Percentiles rank a stretch among this genome's conserved stretches.
phyloP scores from a whole-genome alignment of 2,888 invertebrate genomes.

The Malthinus seriepunctatus region DNA sequence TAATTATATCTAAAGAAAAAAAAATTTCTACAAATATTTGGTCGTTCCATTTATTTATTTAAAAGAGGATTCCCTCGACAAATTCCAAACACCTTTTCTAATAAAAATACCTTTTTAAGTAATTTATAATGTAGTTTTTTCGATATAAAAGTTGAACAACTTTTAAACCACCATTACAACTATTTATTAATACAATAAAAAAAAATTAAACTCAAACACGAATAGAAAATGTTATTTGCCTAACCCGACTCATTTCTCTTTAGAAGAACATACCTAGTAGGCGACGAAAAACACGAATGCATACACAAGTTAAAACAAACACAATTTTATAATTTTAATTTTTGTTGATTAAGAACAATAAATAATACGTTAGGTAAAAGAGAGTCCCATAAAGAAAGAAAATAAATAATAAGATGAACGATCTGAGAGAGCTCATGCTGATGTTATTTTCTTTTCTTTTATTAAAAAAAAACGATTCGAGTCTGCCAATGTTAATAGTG shows the following conservation, averaged over 20 bases:
- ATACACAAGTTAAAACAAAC: conserved; percentile 1
- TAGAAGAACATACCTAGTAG: background rate
- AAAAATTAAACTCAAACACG: conserved; percentile 1
- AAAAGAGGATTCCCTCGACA: too few species aligned
- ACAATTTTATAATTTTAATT: background rate
- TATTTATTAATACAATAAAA: conserved; percentile 5
- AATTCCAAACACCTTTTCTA: too few species aligned
- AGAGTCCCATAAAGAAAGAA: too few species aligned
- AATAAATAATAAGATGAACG: too few species aligned
- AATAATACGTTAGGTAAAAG: too few species aligned
- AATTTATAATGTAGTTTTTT: background rate
- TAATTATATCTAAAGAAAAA: too few species aligned
- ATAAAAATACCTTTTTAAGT: background rate
- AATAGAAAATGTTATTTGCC: conserved; percentile 2
- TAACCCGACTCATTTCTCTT: background rate
- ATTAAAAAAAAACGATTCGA: too few species aligned
- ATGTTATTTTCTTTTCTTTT: too few species aligned
- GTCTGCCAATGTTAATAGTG: too few species aligned
- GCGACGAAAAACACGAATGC: conserved; percentile 1
- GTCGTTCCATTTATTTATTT: too few species aligned
- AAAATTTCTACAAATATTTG: too few species aligned
- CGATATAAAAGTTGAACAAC: background rate
- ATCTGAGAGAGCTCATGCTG: too few species aligned
- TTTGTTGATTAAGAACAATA: conserved; percentile 4
- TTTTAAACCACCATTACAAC: background rate